Percentiles rank a stretch among this genome's conserved stretches.
phyloP scores from a whole-genome alignment of 2,113 vertebrate genomes.

The Heterotis niloticus region DNA sequence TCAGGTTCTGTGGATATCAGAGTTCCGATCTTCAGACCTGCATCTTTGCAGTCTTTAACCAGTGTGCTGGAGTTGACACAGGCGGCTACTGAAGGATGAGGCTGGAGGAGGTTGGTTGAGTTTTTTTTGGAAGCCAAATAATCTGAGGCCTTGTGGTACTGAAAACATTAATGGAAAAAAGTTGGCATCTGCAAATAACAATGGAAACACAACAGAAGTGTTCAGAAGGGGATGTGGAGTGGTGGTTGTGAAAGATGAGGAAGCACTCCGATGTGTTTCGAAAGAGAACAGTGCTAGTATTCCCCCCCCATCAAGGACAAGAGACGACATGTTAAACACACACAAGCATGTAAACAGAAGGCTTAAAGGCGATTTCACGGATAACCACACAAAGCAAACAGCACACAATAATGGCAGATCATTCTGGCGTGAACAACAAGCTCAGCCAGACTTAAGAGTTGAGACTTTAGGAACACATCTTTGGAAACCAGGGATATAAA shows the following conservation, averaged over 20 bases:
- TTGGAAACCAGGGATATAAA: background rate
- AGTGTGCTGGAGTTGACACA: too few relatives aligned
- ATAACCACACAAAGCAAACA: background rate
- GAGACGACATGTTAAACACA: background rate
- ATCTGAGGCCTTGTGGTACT: background rate
- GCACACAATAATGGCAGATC: background rate
- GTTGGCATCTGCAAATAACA: too few relatives aligned
- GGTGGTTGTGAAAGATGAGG: too few relatives aligned
- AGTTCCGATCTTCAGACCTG: too few relatives aligned
- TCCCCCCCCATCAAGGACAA: slow-evolving; percentile 16
- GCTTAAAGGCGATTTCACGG: slow-evolving; percentile 1
- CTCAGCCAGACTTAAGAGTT: background rate
- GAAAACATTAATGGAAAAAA: too few relatives aligned
- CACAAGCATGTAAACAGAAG: slow-evolving; percentile 11
- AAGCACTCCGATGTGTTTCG: background rate
- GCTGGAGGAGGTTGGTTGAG: background rate
- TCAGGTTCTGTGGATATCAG: too few relatives aligned
- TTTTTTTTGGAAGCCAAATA: background rate
- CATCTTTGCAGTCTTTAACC: background rate
- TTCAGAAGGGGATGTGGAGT: background rate
- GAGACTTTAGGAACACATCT: background rate
- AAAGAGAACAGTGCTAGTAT: slow-evolving; percentile 47
- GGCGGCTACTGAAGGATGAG: background rate
- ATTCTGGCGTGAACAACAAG: background rate
- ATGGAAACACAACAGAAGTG: background rate